phyloP scores from a whole-genome alignment of 1,140 invertebrate genomes.

The Babylonia areolata region DNA sequence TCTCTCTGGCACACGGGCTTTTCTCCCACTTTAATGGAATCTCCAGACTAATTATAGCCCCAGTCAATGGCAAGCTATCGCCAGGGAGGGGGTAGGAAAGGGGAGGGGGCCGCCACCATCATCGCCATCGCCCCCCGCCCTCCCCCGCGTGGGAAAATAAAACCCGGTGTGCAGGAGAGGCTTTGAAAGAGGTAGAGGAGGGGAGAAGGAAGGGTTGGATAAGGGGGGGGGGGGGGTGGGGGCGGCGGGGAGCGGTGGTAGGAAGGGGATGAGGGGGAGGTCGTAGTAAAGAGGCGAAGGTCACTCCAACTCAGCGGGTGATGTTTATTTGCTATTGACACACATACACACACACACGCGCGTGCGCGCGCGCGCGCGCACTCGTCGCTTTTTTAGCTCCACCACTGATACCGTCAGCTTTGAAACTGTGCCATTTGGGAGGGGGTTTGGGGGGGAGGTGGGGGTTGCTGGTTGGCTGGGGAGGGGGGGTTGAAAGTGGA shows the following conservation, averaged over 20 bases:
- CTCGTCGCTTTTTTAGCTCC: background rate
- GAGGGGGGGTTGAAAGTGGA: background rate
- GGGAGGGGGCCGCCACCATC: background rate
- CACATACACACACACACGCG: slow-evolving; percentile 18
- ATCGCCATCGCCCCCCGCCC: background rate
- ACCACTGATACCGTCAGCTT: slow-evolving; percentile 32
- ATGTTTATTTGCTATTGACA: slow-evolving; percentile 29
- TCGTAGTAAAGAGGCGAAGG: slow-evolving; percentile 2
- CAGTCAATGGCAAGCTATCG: slow-evolving; percentile 33
- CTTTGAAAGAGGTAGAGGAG: slow-evolving; percentile 5
- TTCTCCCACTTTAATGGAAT: slow-evolving; percentile 36
- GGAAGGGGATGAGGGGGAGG: slow-evolving; percentile 5
- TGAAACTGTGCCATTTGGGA: slow-evolving; percentile 18
- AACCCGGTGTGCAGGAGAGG: too few relatives aligned
- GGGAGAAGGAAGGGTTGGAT: too few relatives aligned
- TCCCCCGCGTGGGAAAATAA: too few relatives aligned
- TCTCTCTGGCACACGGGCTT: background rate
- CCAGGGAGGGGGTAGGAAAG: background rate
- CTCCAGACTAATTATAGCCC: slow-evolving; percentile 32
- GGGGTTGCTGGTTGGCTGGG: background rate
- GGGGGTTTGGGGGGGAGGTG: background rate
- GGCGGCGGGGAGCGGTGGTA: background rate
- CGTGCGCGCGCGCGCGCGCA: background rate
- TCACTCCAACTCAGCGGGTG: background rate
- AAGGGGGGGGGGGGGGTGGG: background rate